A percentile compares a stretch with the other conserved stretches of the same genome.
phyloP scores from a whole-genome alignment of 2,888 invertebrate genomes.

The Patella pellucida region DNA sequence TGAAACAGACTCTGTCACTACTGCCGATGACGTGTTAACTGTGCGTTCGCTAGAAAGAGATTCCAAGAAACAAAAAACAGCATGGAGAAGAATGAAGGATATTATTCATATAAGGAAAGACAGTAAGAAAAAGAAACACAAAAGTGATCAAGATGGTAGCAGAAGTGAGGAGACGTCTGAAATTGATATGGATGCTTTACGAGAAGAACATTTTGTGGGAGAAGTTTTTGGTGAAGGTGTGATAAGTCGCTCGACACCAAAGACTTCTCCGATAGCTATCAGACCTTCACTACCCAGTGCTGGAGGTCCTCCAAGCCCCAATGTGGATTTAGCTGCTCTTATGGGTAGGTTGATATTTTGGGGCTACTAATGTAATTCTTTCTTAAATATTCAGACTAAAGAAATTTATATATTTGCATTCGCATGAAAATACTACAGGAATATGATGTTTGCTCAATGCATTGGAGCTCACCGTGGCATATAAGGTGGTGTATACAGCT shows the following conservation, averaged over 20 bases:
- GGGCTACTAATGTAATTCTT: too few species aligned
- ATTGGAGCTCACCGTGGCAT: too few species aligned
- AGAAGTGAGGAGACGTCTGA: slow-evolving; percentile 58
- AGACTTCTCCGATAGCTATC: slow-evolving; percentile 56
- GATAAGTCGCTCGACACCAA: slow-evolving; percentile 55
- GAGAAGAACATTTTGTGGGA: slow-evolving; percentile 41
- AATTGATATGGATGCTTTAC: slow-evolving; percentile 50
- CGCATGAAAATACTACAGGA: too few species aligned
- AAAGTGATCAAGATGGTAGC: slow-evolving; percentile 36
- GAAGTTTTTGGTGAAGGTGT: slow-evolving; percentile 53
- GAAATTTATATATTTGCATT: too few species aligned
- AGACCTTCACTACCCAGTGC: neutral
- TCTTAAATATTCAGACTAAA: too few species aligned
- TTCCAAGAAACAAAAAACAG: slow-evolving; percentile 74
- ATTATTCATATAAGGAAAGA: slow-evolving; percentile 82
- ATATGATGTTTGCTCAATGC: too few species aligned
- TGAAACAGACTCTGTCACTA: slow-evolving; percentile 36
- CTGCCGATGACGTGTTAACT: slow-evolving; percentile 23
- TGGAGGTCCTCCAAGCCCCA: slow-evolving; percentile 13
- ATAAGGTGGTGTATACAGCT: too few species aligned
- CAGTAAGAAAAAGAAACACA: slow-evolving; percentile 75
- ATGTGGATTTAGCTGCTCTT: slow-evolving; percentile 55
- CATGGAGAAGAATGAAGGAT: slow-evolving; percentile 84
- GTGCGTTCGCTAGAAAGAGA: slow-evolving; percentile 26
- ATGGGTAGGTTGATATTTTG: slow-evolving; percentile 50